Evolutionary conservation across 2,797 vertebrate genomes (phyloP).

Genomic region (Aythya fuligula): DNA sequence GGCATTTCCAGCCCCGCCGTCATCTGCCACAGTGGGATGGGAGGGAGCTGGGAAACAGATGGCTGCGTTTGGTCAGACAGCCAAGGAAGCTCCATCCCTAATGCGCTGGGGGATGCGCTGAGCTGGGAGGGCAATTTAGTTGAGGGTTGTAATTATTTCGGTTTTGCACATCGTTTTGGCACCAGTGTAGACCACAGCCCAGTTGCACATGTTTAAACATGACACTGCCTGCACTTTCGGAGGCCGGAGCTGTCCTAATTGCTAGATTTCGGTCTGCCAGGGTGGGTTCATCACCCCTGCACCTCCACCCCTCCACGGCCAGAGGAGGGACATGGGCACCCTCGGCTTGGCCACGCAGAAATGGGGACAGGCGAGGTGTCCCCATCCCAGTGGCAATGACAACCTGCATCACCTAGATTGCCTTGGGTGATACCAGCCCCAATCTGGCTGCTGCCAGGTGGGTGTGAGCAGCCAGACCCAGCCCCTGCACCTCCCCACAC

Average conservation of each 20-base stretch:
- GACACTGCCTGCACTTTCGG: not conserved
- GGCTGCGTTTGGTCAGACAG: not conserved
- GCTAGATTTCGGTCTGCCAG: not conserved
- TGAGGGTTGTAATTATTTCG: constrained; percentile 37
- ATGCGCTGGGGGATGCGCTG: not conserved
- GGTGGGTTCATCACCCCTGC: not conserved
- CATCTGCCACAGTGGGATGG: not conserved
- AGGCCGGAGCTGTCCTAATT: not conserved
- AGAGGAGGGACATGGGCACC: not conserved
- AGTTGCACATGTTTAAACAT: constrained; percentile 1
- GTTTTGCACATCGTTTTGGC: constrained; percentile 28
- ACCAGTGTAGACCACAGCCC: not conserved
- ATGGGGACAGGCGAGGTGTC: not conserved
- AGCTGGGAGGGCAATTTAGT: not conserved
- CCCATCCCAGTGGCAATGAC: too few relatives aligned
- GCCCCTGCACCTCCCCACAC: not conserved
- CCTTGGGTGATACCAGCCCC: not conserved
- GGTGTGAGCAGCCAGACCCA: fast-evolving
- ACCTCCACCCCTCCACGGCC: not conserved
- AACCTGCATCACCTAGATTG: not conserved
- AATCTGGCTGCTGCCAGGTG: not conserved
- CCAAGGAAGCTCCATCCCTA: not conserved
- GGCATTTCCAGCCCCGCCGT: not conserved
- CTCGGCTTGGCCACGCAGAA: not conserved
- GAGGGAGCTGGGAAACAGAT: constrained; percentile 30